These are phyloP conservation scores for Eurystomus gularis DNA, from an alignment of 2,113 vertebrate genomes.

Conservation along the genomic window DNA sequence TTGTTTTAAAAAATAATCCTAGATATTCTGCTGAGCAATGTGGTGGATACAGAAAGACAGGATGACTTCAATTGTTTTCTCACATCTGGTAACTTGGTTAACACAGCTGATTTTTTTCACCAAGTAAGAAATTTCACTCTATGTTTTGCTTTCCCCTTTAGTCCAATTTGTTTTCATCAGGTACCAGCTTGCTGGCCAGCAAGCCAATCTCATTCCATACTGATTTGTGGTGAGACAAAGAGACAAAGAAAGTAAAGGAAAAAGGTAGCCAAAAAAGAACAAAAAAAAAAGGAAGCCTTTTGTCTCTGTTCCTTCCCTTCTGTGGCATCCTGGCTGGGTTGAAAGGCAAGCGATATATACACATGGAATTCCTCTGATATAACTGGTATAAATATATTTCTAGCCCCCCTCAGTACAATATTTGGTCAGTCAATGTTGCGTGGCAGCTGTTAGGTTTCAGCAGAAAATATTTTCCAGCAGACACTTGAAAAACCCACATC, in stretches of 20 bases:
- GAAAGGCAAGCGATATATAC: neutral
- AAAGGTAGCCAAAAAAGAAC: neutral
- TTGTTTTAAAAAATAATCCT: neutral
- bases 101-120: neutral
- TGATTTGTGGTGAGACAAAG: neutral
- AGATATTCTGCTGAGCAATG: neutral
- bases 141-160: neutral
- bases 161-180: neutral
- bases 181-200: neutral
- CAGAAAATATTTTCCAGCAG: neutral
- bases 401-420: neutral
- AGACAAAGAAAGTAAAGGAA: neutral
- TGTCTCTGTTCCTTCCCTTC: neutral
- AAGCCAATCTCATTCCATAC: neutral
- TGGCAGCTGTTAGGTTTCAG: neutral
- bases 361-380: neutral
- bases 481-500: neutral
- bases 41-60: neutral
- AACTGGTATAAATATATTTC: neutral
- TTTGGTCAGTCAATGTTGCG: neutral
- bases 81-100: neutral
- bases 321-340: neutral
- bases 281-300: neutral
- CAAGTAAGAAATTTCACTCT: neutral
- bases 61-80: neutral